Base-by-base conservation (phyloP, 92 coral and sea anemone genomes). In the Umimayanthus chanpuru region DNA sequence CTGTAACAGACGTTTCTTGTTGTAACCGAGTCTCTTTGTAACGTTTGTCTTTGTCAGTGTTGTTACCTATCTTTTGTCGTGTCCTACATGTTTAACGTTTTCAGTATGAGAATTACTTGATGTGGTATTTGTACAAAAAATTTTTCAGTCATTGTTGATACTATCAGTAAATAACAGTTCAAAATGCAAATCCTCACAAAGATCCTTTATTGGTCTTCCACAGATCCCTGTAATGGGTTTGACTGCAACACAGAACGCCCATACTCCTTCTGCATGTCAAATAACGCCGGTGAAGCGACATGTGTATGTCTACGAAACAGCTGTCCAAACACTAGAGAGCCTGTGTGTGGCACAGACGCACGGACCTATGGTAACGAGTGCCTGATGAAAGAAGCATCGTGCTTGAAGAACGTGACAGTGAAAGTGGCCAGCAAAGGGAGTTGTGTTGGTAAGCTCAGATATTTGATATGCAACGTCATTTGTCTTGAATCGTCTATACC, bases 341-440 rank as follows among this genome's bases (percentile, higher is more conserved):
- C 40, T 21, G 87, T 83, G 78, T 83, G 87, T 47, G 87, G 87
- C 18, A 83, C 87, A 30, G 87, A 83, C 61, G 87, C 78, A 43
- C 38, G 28, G 32, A 83, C 78, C 25, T 83, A 83, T 44, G 67
- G 67, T 50, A 83, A 72, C 28, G 87, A 83, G 65, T 83, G 87
- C 26, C 64, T 83, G 61, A 68, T 83, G 77, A 83, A 83, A 25
- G 87, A 83, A 72, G 78, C 67, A 14, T 83, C 87, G 2, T 83
- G 87, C 61, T 32, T 68, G 43, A 83, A 83, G 77, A 83, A 83
- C 30, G 43, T 44, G 26, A 70, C 87, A n/a, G 76, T 83, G n/a
- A 78, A 83, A 83, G 26, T 26, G 64, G 78, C 77, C 49, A 43
- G 64, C 29, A 83, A 83, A 38, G 87, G 78, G 23, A 44, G 53